Evolutionary conservation across 2,797 vertebrate genomes (phyloP), one percentile per base, ranked within the genome.

Genomic region (Octomys mimax): DNA sequence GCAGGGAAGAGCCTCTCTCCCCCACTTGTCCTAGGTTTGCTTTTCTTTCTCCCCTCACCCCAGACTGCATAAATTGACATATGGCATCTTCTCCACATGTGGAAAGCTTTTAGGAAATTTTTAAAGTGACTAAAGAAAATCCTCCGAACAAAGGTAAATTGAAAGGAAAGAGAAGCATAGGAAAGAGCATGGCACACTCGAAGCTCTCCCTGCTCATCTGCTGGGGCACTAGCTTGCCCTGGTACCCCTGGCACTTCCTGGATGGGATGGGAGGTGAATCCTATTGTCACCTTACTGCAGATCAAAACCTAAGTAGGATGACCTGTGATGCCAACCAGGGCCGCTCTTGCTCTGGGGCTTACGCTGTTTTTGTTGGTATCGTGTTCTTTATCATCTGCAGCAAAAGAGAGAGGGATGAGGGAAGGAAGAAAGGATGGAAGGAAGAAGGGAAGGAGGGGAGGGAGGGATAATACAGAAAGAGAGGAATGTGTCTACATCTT

Each of bases 61-160:
- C 9, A 70, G 12, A 19, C 28, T 42, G 4, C 75, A 31, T 2
- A 0, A 13, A 91, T 94, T 92, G 42, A 91, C 83, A 93, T 87
- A 28, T 91, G 57, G 59, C 0, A 36, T 2, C 90, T 97, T 96
- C 82, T 62, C 42, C 54, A 78, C 13, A 94, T 94, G 19, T 54
- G 49, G 24, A 26, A 89, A 7, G 39, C 42, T 86, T 95, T 95
- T 71, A 92, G 95, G 87, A 96, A 42, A 78, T 97, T 89, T 98
- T 97, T 71, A 39, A 49, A 87, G 70, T 96, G 19, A 73, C 14
- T 81, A 18, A 22, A 79, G 46, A 52, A 78, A 18, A 77, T 96
- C 85, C 14, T 79, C 66, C 36, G 26, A 94, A 24, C 9, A 81
- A 86, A 96, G 83, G 39, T 31, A 77, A 14, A 73, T 93, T 96